phyloP scores from a whole-genome alignment of 2,113 vertebrate genomes.

The Xerus inauris region DNA sequence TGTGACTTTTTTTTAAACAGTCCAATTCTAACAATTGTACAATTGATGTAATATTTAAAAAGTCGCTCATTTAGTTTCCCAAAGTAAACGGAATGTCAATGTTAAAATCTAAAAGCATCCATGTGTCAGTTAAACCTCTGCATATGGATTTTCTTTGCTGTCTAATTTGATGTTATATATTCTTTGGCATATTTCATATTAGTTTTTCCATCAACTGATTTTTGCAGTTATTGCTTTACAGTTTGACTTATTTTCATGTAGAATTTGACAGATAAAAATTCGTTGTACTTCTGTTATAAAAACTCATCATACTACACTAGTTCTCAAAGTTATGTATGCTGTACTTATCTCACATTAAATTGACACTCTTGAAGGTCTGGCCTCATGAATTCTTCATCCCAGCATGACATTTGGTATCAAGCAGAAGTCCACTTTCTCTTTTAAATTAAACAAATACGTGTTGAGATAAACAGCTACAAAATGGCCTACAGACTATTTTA shows the following conservation, averaged over 20 bases:
- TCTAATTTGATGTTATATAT: neutral
- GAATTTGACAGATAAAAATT: neutral
- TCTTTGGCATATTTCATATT: neutral
- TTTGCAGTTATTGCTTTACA: conserved; percentile 34
- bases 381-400: neutral
- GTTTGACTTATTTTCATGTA: neutral
- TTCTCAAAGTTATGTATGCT: neutral
- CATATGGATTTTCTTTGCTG: neutral
- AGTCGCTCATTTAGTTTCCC: neutral
- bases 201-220: neutral
- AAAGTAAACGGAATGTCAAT: conserved; percentile 8
- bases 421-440: neutral
- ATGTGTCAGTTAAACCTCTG: neutral
- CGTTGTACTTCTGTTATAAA: neutral
- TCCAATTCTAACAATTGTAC: neutral
- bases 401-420: neutral
- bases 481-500: neutral
- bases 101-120: conserved; percentile 26
- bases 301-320: neutral
- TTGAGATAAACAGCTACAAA: neutral
- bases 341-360: neutral
- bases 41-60: conserved; percentile 22
- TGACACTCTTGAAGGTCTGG: neutral
- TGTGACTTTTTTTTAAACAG: conserved; percentile 44
- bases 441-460: neutral